Percentiles rank a stretch among this genome's conserved stretches.
Evolutionary conservation across 2,888 invertebrate genomes (phyloP).

Genomic region (Acronicta psi): DNA sequence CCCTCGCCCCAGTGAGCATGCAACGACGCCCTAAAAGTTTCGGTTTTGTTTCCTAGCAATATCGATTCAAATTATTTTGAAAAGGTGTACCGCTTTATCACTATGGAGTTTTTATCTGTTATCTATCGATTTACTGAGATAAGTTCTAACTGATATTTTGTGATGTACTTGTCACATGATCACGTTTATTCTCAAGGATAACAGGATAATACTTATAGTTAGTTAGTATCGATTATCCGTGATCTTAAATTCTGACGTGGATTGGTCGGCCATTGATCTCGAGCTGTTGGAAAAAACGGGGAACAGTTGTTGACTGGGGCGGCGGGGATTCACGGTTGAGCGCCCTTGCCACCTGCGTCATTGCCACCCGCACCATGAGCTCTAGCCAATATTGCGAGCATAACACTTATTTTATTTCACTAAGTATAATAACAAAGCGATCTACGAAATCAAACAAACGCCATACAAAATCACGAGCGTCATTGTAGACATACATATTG

Average conservation of each 20-base stretch:
- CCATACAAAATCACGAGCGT: conserved; percentile 20
- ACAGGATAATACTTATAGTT: conserved; percentile 54
- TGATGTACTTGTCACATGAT: conserved; percentile 49
- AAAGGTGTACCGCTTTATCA: conserved; percentile 9
- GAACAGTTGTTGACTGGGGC: conserved; percentile 80
- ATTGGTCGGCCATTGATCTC: conserved; percentile 79
- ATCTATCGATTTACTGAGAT: conserved; percentile 41
- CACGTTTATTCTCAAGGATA: conserved; percentile 56
- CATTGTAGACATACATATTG: conserved; percentile 39
- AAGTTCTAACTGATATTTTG: conserved; percentile 48
- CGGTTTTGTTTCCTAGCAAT: conserved; percentile 81
- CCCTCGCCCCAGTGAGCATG: conserved; percentile 64
- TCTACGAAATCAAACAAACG: conserved; percentile 41
- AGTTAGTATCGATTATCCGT: conserved; percentile 58
- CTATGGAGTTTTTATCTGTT: conserved; percentile 17
- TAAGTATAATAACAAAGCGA: conserved; percentile 39
- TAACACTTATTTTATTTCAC: conserved; percentile 29
- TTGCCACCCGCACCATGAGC: conserved; percentile 54
- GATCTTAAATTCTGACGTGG: conserved; percentile 60
- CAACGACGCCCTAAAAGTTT: conserved; percentile 72
- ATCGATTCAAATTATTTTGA: conserved; percentile 69
- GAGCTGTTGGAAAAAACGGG: conserved; percentile 76
- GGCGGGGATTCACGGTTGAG: conserved; percentile 85
- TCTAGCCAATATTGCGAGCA: conserved; percentile 46
- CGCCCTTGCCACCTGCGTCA: conserved; percentile 79